A percentile compares a stretch with the other conserved stretches of the same genome.
Evolutionary conservation across 2,797 vertebrate species (phyloP).

Genomic region (Halcyon badia): DNA sequence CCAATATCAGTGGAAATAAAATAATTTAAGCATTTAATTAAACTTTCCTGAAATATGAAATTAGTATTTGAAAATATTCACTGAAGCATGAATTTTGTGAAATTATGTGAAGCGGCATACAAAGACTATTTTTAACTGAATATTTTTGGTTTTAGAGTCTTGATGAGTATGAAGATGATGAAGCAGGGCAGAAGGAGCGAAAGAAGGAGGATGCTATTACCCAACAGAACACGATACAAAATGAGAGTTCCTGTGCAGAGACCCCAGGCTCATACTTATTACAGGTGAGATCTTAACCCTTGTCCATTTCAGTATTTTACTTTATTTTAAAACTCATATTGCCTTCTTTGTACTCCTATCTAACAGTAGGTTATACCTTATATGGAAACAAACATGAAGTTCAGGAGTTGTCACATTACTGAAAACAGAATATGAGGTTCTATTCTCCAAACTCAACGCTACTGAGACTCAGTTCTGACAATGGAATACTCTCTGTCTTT

Average conservation of each 20-base stretch:
- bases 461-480: neutral
- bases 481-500: neutral
- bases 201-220: conserved; percentile 91
- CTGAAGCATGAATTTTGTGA: neutral
- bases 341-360: neutral
- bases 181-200: conserved; percentile 88
- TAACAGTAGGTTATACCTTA: neutral
- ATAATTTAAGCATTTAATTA: neutral
- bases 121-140: neutral
- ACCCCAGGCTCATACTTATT: conserved; percentile 77
- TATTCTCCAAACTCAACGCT: neutral
- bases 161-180: conserved; percentile 96
- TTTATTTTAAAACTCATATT: neutral
- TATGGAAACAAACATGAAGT: neutral
- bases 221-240: conserved; percentile 94
- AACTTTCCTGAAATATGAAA: neutral
- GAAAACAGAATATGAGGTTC: neutral
- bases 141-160: conserved; percentile 84
- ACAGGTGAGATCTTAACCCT: conserved; percentile 81
- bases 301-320: neutral
- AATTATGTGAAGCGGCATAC: neutral
- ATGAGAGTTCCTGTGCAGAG: conserved; percentile 88
- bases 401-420: neutral
- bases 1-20: neutral
- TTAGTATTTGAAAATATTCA: neutral